Percentiles rank a stretch among this genome's conserved stretches.
Conservation (phyloP, 2,888 invertebrate genomes). For the Ormyrus rosae region DNA sequence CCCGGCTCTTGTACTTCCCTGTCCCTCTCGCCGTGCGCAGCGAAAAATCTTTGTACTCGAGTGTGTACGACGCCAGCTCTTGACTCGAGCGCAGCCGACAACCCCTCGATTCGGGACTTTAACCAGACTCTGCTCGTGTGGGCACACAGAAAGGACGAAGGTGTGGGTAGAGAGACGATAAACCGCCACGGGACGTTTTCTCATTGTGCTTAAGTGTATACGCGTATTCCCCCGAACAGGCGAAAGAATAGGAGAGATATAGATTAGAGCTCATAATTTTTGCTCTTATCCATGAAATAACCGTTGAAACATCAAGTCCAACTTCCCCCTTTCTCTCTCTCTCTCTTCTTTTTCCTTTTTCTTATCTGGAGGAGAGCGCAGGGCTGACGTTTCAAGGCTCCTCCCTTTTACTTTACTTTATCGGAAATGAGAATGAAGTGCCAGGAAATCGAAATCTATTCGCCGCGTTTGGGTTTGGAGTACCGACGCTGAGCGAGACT, state of each 20-base stretch:
- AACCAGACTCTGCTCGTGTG: neutral
- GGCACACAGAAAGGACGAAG: neutral
- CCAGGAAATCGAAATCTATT: conserved; percentile 59
- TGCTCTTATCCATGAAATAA: conserved; percentile 66
- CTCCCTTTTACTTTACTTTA: conserved; percentile 59
- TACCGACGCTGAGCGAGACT: neutral
- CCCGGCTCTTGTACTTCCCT: too few relatives aligned
- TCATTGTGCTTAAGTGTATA: conserved; percentile 23
- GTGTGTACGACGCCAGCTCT: conserved; percentile 50
- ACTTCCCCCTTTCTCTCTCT: conserved; percentile 31
- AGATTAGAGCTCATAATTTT: conserved; percentile 65
- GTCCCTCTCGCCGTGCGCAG: conserved; percentile 44
- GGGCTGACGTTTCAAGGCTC: neutral
- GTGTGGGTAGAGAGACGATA: conserved; percentile 25
- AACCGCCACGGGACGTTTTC: conserved; percentile 39
- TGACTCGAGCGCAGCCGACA: conserved; percentile 48
- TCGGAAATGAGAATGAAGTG: conserved; percentile 62
- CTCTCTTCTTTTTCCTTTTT: conserved; percentile 25
- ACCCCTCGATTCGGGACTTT: conserved; percentile 44
- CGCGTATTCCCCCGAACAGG: neutral
- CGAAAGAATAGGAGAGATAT: neutral
- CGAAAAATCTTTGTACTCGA: conserved; percentile 60
- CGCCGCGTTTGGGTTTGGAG: conserved; percentile 19
- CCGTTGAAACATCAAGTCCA: conserved; percentile 52
- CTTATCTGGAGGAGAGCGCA: conserved; percentile 32